Conservation (phyloP, 2,797 vertebrate species). For the Spizella passerina region DNA sequence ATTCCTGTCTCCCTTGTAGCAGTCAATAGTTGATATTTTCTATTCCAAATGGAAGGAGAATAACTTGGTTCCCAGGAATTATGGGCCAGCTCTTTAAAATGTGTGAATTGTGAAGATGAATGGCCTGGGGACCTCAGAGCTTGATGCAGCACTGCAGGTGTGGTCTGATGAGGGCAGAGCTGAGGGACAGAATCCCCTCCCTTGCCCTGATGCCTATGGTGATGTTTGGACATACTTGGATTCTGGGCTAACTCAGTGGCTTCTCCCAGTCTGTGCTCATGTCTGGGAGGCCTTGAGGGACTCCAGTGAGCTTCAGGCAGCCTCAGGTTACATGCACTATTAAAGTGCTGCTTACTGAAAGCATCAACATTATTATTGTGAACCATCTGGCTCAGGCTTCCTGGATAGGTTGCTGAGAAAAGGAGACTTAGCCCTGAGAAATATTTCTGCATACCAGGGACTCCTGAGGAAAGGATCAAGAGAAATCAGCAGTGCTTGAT, state of each 20-base stretch:
- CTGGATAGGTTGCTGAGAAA: background rate
- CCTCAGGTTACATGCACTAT: background rate
- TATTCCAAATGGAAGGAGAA: too few species aligned
- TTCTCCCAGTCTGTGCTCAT: background rate
- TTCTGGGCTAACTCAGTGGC: background rate
- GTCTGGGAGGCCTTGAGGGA: background rate
- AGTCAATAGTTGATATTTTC: too few species aligned
- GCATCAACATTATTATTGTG: background rate
- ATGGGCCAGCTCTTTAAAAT: too few species aligned
- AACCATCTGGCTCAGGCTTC: background rate
- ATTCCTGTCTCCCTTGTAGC: background rate
- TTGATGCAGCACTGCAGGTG: background rate
- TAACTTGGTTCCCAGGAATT: too few species aligned
- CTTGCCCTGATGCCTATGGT: fast-evolving
- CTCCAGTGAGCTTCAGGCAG: background rate
- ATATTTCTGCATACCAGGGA: background rate
- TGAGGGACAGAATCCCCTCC: background rate
- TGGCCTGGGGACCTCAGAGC: background rate
- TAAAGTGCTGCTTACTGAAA: background rate
- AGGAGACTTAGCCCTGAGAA: background rate
- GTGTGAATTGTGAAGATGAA: too few species aligned
- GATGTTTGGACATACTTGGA: background rate
- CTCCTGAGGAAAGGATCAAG: conserved; percentile 8
- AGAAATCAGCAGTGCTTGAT: background rate
- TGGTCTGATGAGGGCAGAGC: background rate